Conservation (phyloP, 2,888 invertebrate genomes). For the Baronia brevicornis region DNA sequence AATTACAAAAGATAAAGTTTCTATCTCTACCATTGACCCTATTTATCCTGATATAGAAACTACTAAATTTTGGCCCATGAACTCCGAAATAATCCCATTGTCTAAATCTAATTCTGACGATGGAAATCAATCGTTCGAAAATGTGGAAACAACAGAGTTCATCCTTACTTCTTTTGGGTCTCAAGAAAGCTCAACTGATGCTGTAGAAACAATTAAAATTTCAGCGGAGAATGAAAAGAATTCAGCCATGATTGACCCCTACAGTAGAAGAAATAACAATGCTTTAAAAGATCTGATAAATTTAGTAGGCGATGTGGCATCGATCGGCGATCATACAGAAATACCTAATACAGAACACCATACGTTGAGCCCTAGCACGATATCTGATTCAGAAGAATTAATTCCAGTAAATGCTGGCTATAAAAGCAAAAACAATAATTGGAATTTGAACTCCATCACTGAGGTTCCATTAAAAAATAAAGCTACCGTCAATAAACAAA, state of each 20-base stretch:
- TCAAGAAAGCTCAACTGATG: slow-evolving; percentile 50
- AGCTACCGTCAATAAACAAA: slow-evolving; percentile 40
- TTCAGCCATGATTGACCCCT: slow-evolving; percentile 46
- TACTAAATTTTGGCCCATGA: slow-evolving; percentile 30
- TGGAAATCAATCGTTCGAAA: slow-evolving; percentile 41
- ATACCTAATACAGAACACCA: slow-evolving; percentile 25
- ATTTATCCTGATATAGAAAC: slow-evolving; percentile 25
- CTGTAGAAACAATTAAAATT: slow-evolving; percentile 56
- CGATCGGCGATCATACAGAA: slow-evolving; percentile 56
- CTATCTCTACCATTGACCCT: slow-evolving; percentile 34
- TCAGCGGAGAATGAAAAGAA: slow-evolving; percentile 40
- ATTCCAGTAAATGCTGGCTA: slow-evolving; percentile 63
- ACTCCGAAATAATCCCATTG: slow-evolving; percentile 39
- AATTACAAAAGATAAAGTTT: slow-evolving; percentile 35
- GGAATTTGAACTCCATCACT: slow-evolving; percentile 62
- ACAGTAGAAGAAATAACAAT: slow-evolving; percentile 38
- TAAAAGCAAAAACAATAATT: slow-evolving; percentile 64
- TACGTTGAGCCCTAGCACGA: slow-evolving; percentile 31
- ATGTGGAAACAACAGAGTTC: slow-evolving; percentile 58
- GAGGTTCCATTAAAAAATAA: slow-evolving; percentile 55
- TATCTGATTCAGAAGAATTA: slow-evolving; percentile 60
- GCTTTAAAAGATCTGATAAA: slow-evolving; percentile 57
- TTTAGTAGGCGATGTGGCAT: slow-evolving; percentile 63
- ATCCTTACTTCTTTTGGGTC: slow-evolving; percentile 48
- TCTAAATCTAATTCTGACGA: slow-evolving; percentile 28